Percentiles rank a stretch among this genome's conserved stretches.
Conservation (phyloP, 92 coral and sea anemone species). For the Nematostella vectensis region DNA sequence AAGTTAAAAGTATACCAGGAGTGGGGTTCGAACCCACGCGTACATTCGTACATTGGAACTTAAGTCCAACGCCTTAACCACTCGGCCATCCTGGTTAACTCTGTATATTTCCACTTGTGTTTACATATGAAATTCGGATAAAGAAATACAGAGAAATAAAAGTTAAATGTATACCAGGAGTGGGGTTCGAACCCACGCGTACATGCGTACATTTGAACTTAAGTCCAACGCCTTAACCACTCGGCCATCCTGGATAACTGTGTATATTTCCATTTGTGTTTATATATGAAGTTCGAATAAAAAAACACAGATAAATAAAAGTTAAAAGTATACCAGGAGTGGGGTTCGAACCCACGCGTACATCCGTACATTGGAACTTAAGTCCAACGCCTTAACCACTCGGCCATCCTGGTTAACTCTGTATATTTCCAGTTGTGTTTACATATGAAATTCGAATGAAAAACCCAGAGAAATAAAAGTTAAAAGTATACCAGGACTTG, state of each 20-base stretch:
- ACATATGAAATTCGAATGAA: no score
- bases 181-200: constrained; percentile 82
- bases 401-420: constrained; percentile 14
- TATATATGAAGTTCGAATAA: no score
- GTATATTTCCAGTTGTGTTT: no score
- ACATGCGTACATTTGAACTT: constrained; percentile 91
- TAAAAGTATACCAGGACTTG: constrained; percentile 99
- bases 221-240: constrained; percentile 3
- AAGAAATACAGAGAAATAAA: no score
- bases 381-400: constrained; percentile 3
- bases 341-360: constrained; percentile 51
- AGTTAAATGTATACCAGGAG: no score
- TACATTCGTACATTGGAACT: constrained; percentile 96
- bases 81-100: constrained; percentile 13
- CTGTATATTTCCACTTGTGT: no score
- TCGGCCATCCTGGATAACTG: constrained; percentile 2
- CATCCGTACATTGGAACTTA: constrained; percentile 1
- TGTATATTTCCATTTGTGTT: no score
- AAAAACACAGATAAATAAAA: no score
- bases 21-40: constrained; percentile 86
- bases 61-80: constrained; percentile 11
- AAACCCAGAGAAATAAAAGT: no score
- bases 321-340: constrained; percentile 99
- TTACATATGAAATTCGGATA: no score
- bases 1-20: no score